These are phyloP conservation scores for Microplitis mediator DNA, from an alignment of 1,140 invertebrate genomes.

Conservation along the genomic window DNA sequence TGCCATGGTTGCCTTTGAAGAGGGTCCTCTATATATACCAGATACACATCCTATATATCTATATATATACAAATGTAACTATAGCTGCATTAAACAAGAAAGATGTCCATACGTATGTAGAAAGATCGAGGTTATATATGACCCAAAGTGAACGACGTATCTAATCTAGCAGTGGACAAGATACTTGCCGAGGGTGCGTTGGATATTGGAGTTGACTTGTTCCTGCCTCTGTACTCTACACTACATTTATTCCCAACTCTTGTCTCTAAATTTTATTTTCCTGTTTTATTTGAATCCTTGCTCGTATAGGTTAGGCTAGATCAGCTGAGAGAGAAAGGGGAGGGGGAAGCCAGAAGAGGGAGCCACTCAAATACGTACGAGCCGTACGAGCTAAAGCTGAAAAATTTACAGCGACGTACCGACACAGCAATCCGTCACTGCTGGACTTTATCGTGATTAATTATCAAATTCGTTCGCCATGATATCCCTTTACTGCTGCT, in stretches of 20 bases:
- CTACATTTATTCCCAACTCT: too few relatives aligned
- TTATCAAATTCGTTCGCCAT: slow-evolving; percentile 28
- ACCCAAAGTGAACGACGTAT: slow-evolving; percentile 55
- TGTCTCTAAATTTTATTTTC: too few relatives aligned
- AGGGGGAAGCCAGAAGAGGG: background rate
- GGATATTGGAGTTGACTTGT: background rate
- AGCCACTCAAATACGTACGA: background rate
- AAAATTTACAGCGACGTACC: slow-evolving; percentile 33
- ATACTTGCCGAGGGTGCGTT: slow-evolving; percentile 22
- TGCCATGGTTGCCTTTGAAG: slow-evolving; percentile 12
- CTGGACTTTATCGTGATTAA: slow-evolving; percentile 36
- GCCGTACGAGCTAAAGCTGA: background rate
- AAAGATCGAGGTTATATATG: slow-evolving; percentile 49
- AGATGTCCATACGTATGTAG: background rate
- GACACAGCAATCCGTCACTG: slow-evolving; percentile 32
- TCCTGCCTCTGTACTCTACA: too few relatives aligned
- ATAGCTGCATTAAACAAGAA: background rate
- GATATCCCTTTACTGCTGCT: background rate
- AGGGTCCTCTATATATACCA: slow-evolving; percentile 30
- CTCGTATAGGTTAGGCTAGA: background rate
- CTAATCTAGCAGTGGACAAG: slow-evolving; percentile 61
- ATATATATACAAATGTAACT: too few relatives aligned
- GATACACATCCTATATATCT: background rate
- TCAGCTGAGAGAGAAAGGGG: background rate
- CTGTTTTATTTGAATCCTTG: too few relatives aligned